Conservation (phyloP, 2,888 invertebrate species). For the Acleris sparsana region DNA sequence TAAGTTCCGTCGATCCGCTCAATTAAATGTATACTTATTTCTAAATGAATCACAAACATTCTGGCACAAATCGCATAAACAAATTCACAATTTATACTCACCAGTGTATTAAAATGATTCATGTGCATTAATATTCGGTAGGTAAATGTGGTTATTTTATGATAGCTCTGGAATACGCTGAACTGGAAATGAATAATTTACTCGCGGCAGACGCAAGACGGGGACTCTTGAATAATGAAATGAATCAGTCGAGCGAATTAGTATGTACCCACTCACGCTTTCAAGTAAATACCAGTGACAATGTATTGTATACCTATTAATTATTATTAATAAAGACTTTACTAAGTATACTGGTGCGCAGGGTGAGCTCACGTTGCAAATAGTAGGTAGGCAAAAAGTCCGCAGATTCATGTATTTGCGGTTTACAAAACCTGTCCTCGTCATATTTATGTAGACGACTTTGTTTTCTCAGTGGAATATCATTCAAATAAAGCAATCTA, state of each 20-base stretch:
- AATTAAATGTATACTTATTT: no score
- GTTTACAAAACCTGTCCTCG: background rate
- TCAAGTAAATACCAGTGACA: conserved; percentile 10
- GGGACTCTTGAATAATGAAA: conserved; percentile 18
- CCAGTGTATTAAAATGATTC: conserved; percentile 14
- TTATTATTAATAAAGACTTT: conserved; percentile 10
- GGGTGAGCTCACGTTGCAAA: no score
- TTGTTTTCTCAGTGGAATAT: background rate
- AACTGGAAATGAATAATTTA: conserved; percentile 20
- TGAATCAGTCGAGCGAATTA: conserved; percentile 21
- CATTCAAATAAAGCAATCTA: conserved; percentile 5
- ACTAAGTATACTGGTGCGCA: background rate
- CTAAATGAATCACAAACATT: no score
- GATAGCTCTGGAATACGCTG: conserved; percentile 19
- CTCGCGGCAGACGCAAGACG: conserved; percentile 10
- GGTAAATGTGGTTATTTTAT: conserved; percentile 16
- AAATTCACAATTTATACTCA: no score
- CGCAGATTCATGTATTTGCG: background rate
- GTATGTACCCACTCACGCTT: conserved; percentile 3
- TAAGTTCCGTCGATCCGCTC: no score
- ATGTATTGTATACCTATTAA: conserved; percentile 1
- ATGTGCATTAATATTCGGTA: conserved; percentile 3
- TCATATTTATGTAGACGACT: background rate
- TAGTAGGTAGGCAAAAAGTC: no score
- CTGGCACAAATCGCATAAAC: no score